Evolutionary conservation across 2,888 invertebrate species (phyloP), one percentile per base, ranked within the genome.

Genomic region (Keiferia lycopersicella): DNA sequence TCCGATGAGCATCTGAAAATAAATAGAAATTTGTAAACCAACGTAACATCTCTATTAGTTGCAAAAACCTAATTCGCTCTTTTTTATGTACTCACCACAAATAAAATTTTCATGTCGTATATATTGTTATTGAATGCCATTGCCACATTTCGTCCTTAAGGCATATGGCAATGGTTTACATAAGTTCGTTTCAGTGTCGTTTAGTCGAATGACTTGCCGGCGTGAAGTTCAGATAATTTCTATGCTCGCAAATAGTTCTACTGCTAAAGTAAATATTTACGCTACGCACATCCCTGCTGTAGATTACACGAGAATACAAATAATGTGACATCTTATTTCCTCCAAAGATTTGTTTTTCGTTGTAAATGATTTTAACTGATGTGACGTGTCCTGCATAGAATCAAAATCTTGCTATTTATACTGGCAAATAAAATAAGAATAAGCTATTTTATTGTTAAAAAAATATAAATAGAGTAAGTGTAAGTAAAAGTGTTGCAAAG

Each of bases 281-380:
- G 77, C 80, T 79, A 77, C 77, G 72, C 77, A 80, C 65, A 68
- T 69, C 69, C 51, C 64, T 64, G 66, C 67, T 57, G 67, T 71
- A 84, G 87, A 88, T 88, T 87, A 88, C 79, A 73, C 69, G 86
- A 85, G 84, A 76, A 71, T 71, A 71, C 76, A 90, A 91, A 91
- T 84, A 90, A 67, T 67, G 76, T 79, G 87, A 88, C 83, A 84
- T 74, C 78, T 75, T 79, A 82, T 88, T 88, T 90, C 88, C 89
- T 86, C 79, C 77, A 78, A 56, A 18, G 34, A 61, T 34, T 30
- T 61, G 61, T 61, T 61, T 61, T 73, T 78, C 68, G 68, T 65
- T 66, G 67, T 71, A 69, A 22, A n/a, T 45, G n/a, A 45, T 4
- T 45, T 6, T 53, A 14, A 53, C 26, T 53, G 26, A 53, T 26